Conservation (phyloP, 2,113 vertebrate species). For the Nanorana parkeri region DNA sequence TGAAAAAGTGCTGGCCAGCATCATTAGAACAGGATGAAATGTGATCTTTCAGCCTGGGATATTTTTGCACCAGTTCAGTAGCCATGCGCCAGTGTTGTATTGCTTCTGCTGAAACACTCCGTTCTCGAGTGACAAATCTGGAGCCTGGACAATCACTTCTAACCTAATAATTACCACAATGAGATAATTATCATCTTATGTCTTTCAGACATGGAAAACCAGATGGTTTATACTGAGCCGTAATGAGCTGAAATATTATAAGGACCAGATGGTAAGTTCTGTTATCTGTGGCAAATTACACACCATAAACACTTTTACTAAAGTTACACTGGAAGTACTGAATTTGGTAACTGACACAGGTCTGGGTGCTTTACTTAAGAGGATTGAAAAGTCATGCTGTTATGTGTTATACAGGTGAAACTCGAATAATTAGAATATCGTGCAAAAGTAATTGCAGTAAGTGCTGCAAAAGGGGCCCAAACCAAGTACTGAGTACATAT, state of each 20-base stretch:
- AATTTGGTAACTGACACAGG: too few relatives aligned
- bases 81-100: slow-evolving; percentile 5
- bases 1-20: slow-evolving; percentile 5
- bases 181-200: slow-evolving; percentile 37
- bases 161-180: slow-evolving; percentile 23
- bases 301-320: neutral
- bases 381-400: too few relatives aligned
- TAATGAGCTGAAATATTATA: slow-evolving; percentile 96
- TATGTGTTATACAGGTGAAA: too few relatives aligned
- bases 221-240: slow-evolving; percentile 95
- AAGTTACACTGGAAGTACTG: too few relatives aligned
- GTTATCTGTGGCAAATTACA: neutral
- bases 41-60: slow-evolving; percentile 5
- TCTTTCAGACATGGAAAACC: slow-evolving; percentile 91
- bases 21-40: neutral
- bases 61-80: slow-evolving; percentile 4
- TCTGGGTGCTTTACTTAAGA: too few relatives aligned
- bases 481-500: too few relatives aligned
- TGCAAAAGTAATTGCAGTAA: too few relatives aligned
- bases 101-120: neutral
- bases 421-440: too few relatives aligned
- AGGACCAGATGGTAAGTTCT: slow-evolving; percentile 86
- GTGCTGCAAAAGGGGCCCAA: too few relatives aligned
- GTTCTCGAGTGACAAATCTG: slow-evolving; percentile 7
- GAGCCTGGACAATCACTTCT: neutral